Evolutionary conservation across 2,888 invertebrate species (phyloP).

Genomic region (Theristus sp.): DNA sequence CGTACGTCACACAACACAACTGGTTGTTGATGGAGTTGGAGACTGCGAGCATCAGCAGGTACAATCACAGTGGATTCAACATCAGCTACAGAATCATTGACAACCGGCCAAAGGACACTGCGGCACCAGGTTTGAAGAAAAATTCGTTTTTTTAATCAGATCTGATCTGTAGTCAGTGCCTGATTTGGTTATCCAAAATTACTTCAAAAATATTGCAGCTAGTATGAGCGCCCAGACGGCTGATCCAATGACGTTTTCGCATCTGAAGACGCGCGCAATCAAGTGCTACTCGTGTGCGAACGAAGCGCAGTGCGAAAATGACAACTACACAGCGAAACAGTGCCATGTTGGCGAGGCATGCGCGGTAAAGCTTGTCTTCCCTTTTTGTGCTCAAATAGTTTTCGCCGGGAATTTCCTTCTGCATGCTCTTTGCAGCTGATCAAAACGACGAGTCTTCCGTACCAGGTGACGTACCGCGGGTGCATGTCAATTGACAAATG

Average conservation of each 20-base stretch:
- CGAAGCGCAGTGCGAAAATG: background rate
- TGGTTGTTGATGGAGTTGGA: conserved; percentile 7
- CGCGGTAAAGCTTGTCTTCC: background rate
- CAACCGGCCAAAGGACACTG: background rate
- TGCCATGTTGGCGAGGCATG: background rate
- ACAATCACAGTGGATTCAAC: conserved; percentile 7
- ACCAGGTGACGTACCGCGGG: background rate
- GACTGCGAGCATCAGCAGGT: background rate
- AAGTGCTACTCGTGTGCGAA: background rate
- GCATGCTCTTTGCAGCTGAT: too few species aligned
- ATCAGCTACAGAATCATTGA: conserved; percentile 4
- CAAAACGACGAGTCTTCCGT: background rate
- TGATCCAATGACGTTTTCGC: background rate
- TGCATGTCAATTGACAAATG: background rate
- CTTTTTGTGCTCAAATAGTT: too few species aligned
- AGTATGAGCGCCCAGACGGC: background rate
- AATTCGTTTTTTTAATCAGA: too few species aligned
- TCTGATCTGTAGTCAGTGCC: too few species aligned
- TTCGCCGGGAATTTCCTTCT: too few species aligned
- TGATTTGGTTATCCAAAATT: too few species aligned
- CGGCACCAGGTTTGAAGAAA: too few species aligned
- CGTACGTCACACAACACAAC: background rate
- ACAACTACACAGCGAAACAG: background rate
- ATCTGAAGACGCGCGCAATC: background rate
- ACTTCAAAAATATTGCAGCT: background rate